A percentile compares a stretch with the other conserved stretches of the same genome.
Evolutionary conservation across 2,113 vertebrate genomes (phyloP).

Genomic region (Grallaria varia): DNA sequence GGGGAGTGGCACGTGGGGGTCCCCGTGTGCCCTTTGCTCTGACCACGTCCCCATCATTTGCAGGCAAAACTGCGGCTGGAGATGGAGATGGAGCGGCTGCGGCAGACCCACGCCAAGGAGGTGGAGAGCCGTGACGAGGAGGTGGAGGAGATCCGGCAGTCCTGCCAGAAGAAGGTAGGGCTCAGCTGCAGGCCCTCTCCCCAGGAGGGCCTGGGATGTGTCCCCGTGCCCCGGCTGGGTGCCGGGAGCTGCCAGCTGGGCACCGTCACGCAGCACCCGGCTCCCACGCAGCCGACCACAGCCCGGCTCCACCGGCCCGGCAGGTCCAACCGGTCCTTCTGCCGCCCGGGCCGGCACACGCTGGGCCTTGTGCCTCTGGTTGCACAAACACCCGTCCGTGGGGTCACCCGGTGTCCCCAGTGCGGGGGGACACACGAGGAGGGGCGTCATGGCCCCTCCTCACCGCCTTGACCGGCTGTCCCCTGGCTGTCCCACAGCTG

Average conservation of each 20-base stretch:
- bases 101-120: conserved; percentile 93
- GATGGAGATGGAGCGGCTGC: conserved; percentile 95
- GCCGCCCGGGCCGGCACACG: not conserved
- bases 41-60: not conserved
- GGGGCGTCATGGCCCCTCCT: not conserved
- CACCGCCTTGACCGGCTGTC: rapidly evolving
- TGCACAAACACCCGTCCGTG: not conserved
- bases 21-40: rapidly evolving
- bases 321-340: conserved; percentile 4
- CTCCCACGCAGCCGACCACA: not conserved
- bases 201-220: not conserved
- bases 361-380: not conserved
- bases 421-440: not conserved
- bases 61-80: conserved; percentile 94
- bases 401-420: not conserved
- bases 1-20: not conserved
- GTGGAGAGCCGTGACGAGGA: conserved; percentile 94
- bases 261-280: not conserved
- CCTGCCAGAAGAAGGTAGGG: conserved; percentile 93
- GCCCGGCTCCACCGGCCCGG: not conserved
- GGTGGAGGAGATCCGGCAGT: conserved; percentile 94
- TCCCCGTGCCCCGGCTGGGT: not conserved
- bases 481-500: conserved; percentile 72
- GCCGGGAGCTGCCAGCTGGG: not conserved
- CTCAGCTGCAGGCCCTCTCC: rapidly evolving